Base-by-base conservation (phyloP, 2,797 vertebrate species). In the Oophaga sylvatica region DNA sequence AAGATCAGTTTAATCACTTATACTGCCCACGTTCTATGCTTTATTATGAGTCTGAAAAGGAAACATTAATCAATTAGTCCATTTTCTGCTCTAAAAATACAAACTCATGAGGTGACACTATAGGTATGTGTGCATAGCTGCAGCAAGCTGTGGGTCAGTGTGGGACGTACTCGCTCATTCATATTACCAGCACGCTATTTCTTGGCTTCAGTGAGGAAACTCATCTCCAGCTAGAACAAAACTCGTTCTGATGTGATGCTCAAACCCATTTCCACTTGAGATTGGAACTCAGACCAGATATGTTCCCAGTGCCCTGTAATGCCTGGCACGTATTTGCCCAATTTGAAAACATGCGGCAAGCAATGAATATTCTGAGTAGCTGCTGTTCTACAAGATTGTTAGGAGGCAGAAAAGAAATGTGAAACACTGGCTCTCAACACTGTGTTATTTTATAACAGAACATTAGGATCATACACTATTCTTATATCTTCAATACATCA, bases 221-320 rank as follows among this genome's bases (percentile, higher is more conserved):
- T 63, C 87, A 83, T 87, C 81, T 83, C 15, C 31, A 78, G 53
- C 31, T 53, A 57, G 59, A 76, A 56, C 3, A 78, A 77, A 89
- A 63, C 62, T 86, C 87, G 86, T 78, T 86, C 60, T 88, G 87
- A 88, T 77, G 82, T 84, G 76, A 56, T 71, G 82, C 67, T 85
- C 59, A 77, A 77, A 81, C 78, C 31, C 79, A 88, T 85, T 85
- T 82, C 87, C 79, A 85, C 78, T 48, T 81, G 10, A 88, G 83
- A 88, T 85, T 88, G 79, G 60, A 81, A 60, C 68, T n/a, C 16
- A 48, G 79, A 76, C 79, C 79, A 82, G 60, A 86, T 70, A 85
- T 22, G 79, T 17, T 65, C 45, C 68, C 41, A 20, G 60, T 60
- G 48, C 80, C 73, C 20, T 22, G 48, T 73, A 77, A 53, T 68